Percentiles rank a stretch among this genome's conserved stretches.
Conservation (phyloP, 2,888 invertebrate genomes). For the Tachina lurida region DNA sequence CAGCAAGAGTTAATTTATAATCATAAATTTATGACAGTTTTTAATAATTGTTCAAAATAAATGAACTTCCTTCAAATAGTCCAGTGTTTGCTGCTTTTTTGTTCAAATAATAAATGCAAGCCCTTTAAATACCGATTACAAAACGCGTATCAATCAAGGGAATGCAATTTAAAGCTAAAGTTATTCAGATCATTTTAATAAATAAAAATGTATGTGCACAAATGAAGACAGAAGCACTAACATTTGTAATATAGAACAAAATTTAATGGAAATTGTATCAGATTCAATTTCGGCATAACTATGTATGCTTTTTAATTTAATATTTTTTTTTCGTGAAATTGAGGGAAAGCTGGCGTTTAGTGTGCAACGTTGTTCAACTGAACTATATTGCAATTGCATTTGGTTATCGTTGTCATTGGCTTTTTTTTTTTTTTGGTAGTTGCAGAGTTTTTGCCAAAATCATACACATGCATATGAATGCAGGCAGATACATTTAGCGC, state of each 20-base stretch:
- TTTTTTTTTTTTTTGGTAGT: constrained; percentile 15
- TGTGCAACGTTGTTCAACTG: constrained; percentile 29
- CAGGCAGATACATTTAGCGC: neutral
- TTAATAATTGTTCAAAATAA: constrained; percentile 50
- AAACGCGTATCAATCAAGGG: neutral
- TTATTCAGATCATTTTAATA: constrained; percentile 11
- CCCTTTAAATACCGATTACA: constrained; percentile 4
- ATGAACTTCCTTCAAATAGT: constrained; percentile 57
- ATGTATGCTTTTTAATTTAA: constrained; percentile 1
- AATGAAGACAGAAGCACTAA: constrained; percentile 16
- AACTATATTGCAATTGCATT: constrained; percentile 56
- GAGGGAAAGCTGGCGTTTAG: neutral
- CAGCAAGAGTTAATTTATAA: constrained; percentile 30
- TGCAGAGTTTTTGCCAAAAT: constrained; percentile 45
- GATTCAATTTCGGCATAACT: constrained; percentile 28
- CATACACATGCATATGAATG: neutral
- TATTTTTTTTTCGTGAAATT: constrained; percentile 1
- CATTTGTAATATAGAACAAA: constrained; percentile 17
- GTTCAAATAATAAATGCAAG: constrained; percentile 16
- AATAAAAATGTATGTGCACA: constrained; percentile 3
- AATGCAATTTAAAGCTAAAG: constrained; percentile 25
- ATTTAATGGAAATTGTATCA: constrained; percentile 39
- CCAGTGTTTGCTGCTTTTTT: constrained; percentile 35
- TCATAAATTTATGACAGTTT: constrained; percentile 16
- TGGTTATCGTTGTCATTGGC: constrained; percentile 43